Evolutionary conservation across 2,797 vertebrate species (phyloP).

Genomic region (Chanos chanos): DNA sequence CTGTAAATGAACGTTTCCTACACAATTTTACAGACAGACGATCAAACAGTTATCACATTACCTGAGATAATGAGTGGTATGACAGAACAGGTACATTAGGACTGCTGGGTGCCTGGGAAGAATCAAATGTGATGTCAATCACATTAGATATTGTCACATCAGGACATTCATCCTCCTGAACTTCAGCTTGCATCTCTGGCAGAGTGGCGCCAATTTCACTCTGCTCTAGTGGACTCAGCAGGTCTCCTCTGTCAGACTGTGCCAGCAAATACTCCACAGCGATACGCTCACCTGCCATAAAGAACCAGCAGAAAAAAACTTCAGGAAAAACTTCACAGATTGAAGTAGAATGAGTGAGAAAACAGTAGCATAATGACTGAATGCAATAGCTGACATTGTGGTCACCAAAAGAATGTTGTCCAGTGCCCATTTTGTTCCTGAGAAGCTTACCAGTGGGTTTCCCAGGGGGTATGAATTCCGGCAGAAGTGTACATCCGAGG

Average conservation of each 20-base stretch:
- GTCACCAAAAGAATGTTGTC: neutral
- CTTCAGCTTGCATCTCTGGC: conserved; percentile 1
- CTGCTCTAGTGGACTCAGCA: conserved; percentile 12
- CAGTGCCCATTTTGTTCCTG: neutral
- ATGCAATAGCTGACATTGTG: no score
- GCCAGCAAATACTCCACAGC: conserved; percentile 25
- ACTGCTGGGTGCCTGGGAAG: neutral
- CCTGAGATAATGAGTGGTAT: no score
- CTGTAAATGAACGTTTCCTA: no score
- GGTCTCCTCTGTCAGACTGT: conserved; percentile 28
- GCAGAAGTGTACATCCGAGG: conserved; percentile 14
- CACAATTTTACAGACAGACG: neutral
- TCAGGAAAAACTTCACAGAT: no score
- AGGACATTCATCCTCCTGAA: conserved; percentile 20
- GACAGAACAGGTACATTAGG: neutral
- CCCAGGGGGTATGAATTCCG: conserved; percentile 25
- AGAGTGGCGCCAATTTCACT: neutral
- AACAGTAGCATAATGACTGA: no score
- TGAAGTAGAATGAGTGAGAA: no score
- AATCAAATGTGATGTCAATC: conserved; percentile 8
- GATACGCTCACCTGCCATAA: no score
- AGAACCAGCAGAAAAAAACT: no score
- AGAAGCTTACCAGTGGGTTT: conserved; percentile 26
- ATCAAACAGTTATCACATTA: no score
- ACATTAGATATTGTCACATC: conserved; percentile 26